Conservation (phyloP, 2,797 vertebrate species). For the Oryzias dopingdopingensis region DNA sequence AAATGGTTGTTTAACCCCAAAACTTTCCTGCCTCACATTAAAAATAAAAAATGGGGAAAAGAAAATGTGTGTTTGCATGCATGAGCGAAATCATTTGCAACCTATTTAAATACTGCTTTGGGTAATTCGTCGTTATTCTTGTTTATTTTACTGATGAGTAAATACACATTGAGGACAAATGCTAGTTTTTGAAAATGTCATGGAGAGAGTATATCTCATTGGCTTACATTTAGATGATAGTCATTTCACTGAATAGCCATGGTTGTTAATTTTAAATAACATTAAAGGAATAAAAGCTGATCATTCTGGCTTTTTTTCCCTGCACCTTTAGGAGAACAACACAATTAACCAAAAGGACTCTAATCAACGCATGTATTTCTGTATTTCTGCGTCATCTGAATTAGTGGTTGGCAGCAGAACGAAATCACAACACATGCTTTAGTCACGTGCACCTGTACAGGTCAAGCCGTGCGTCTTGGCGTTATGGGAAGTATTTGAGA, state of each 20-base stretch:
- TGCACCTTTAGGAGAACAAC: too few relatives aligned
- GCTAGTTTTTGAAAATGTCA: slow-evolving; percentile 46
- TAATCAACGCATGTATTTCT: slow-evolving; percentile 7
- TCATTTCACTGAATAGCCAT: slow-evolving; percentile 21
- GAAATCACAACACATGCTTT: slow-evolving; percentile 43
- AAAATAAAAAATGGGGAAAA: slow-evolving; percentile 9
- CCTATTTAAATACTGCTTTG: slow-evolving; percentile 63
- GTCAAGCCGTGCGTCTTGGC: too few relatives aligned
- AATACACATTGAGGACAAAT: slow-evolving; percentile 58
- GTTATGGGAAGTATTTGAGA: too few relatives aligned
- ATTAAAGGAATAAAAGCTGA: too few relatives aligned
- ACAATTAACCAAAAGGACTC: neutral
- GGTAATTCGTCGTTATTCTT: slow-evolving; percentile 60
- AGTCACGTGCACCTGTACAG: neutral
- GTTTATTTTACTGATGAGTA: slow-evolving; percentile 69
- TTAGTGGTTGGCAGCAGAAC: slow-evolving; percentile 48
- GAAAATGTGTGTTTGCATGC: slow-evolving; percentile 6
- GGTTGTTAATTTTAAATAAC: too few relatives aligned
- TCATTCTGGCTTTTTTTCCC: too few relatives aligned
- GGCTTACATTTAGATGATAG: slow-evolving; percentile 39
- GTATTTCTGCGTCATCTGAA: slow-evolving; percentile 40
- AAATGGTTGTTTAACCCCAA: slow-evolving; percentile 66
- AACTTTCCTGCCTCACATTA: slow-evolving; percentile 54
- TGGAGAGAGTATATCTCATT: slow-evolving; percentile 26
- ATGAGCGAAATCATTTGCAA: slow-evolving; percentile 55